Evolutionary conservation across 2,888 invertebrate species (phyloP), one percentile per base, ranked within the genome.

Genomic region (Incurvaria masculella): DNA sequence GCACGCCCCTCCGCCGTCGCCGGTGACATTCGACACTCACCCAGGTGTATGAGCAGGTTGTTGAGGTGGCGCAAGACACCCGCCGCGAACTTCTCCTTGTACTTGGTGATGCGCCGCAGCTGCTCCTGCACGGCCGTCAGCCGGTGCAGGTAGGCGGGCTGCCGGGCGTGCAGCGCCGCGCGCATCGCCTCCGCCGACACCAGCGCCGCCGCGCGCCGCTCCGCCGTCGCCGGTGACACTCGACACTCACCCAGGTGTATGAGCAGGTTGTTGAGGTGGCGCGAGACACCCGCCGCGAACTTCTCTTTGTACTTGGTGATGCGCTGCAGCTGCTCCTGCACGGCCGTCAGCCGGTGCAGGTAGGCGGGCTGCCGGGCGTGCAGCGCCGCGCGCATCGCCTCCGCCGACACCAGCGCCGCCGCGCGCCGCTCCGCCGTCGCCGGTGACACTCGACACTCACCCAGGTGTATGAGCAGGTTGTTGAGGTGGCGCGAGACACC

Each of bases 41-140:
- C 96, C 76, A 95, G 86, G 73, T 97, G 95, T 61, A 96, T 94
- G 58, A 98, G 94, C 46, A 94, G 81, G 76, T 97, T 97, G 67
- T 96, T 96, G 45, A 98, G 81, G 68, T 97, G 95, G 18, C 95
- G 84, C 51, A 91, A 89, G 47, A 97, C 84, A 42, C 89, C 86
- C 48, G 88, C 84, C 1, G 94, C 89, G 66, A 94, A 94, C 64
- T 87, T 87, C 33, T 84, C 83, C 61, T 87, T 86, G 61, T 89
- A 83, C 61, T 88, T 89, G 53, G 89, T 88, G 55, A 92, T 86
- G 42, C 87, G 82, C 59, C 87, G 84, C 57, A 85, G 83, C 65
- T 93, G 93, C 65, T 93, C 92, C 61, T 88, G 86, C 1, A 91
- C 89, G 14, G 92, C 91, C 42, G 84, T 82, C 68, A 94, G 39